Evolutionary conservation across 1,140 invertebrate genomes (phyloP).

Genomic region (Steinernema khuongi): DNA sequence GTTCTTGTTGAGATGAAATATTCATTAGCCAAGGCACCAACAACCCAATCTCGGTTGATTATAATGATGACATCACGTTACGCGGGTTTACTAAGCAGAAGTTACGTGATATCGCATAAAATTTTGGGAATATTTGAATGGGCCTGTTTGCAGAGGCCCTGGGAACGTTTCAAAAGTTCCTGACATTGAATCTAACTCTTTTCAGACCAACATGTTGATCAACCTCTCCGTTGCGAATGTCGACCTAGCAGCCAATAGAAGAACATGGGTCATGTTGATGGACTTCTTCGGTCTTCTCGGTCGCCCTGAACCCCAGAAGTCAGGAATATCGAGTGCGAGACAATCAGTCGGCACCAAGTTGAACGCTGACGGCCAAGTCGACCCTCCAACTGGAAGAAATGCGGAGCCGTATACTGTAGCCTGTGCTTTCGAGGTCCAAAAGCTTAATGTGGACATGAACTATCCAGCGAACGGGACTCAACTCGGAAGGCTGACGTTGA

Average conservation of each 20-base stretch:
- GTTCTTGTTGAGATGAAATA: constrained; percentile 31
- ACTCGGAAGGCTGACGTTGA: constrained; percentile 29
- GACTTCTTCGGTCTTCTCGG: constrained; percentile 71
- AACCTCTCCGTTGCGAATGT: constrained; percentile 82
- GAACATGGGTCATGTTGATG: constrained; percentile 85
- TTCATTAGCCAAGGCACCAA: not conserved
- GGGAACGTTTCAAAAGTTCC: too few relatives aligned
- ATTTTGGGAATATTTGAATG: too few relatives aligned
- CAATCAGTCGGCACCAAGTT: too few relatives aligned
- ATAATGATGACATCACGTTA: not conserved
- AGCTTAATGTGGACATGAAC: constrained; percentile 29
- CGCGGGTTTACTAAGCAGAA: too few relatives aligned
- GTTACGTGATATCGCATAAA: too few relatives aligned
- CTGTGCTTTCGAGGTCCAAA: constrained; percentile 17
- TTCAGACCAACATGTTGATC: constrained; percentile 64
- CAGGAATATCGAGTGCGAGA: too few relatives aligned
- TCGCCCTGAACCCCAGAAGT: not conserved
- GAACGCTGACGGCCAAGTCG: too few relatives aligned
- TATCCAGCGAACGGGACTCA: constrained; percentile 35
- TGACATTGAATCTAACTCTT: constrained; percentile 27
- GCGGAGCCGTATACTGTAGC: constrained; percentile 18
- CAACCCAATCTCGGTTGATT: not conserved
- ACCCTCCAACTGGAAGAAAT: not conserved
- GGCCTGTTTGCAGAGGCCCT: too few relatives aligned
- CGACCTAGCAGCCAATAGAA: constrained; percentile 78